Percentiles rank a stretch among this genome's conserved stretches.
Evolutionary conservation across 2,797 vertebrate genomes (phyloP).

Genomic region (Halcyon chelicuti): DNA sequence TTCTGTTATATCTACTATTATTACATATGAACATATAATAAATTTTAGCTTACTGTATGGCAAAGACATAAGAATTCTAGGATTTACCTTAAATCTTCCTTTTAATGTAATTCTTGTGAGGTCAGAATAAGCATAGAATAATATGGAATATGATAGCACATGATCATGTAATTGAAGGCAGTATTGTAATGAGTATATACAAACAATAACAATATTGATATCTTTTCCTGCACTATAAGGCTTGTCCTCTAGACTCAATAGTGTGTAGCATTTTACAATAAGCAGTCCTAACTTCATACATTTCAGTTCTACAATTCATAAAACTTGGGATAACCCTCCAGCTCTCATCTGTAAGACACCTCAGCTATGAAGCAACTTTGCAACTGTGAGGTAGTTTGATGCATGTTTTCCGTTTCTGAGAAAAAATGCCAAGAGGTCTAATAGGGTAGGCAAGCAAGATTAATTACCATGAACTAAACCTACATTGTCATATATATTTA

Average conservation of each 20-base stretch:
- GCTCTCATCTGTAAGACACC: background rate
- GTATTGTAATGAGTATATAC: background rate
- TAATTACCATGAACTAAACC: background rate
- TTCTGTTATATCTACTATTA: background rate
- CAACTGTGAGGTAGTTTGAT: background rate
- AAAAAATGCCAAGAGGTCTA: background rate
- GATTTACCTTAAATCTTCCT: background rate
- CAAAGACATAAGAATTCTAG: background rate
- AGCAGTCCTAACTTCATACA: background rate
- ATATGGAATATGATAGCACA: background rate
- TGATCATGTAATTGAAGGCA: background rate
- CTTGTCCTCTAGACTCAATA: background rate
- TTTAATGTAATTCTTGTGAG: background rate
- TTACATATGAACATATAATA: background rate
- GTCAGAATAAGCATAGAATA: background rate
- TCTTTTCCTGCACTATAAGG: background rate
- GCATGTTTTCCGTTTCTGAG: background rate
- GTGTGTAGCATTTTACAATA: background rate
- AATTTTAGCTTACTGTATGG: background rate
- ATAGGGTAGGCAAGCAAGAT: background rate
- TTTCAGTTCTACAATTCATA: background rate
- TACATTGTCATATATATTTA: background rate
- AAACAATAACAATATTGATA: background rate
- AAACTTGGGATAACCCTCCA: background rate
- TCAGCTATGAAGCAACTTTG: background rate